A percentile compares a stretch with the other conserved stretches of the same genome.
Conservation (phyloP, 2,113 vertebrate genomes). For the Passer domesticus region DNA sequence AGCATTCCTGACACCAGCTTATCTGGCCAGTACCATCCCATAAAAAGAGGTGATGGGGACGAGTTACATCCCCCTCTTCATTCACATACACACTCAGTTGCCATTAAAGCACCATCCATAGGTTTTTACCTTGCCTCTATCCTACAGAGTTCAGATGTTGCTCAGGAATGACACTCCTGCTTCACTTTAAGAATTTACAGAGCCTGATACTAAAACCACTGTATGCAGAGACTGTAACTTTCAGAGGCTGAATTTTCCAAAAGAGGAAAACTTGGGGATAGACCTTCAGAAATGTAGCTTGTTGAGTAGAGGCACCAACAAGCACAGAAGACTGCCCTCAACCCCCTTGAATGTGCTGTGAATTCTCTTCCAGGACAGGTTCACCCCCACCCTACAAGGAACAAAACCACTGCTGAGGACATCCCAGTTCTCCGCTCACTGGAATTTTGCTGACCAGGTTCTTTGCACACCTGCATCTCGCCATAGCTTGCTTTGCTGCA, state of each 20-base stretch:
- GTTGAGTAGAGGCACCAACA: background rate
- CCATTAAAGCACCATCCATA: background rate
- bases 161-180: background rate
- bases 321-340: background rate
- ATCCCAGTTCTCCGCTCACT: background rate
- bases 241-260: background rate
- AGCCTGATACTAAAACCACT: background rate
- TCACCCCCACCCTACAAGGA: background rate
- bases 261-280: background rate
- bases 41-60: background rate
- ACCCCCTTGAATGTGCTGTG: background rate
- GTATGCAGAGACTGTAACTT: background rate
- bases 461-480: background rate
- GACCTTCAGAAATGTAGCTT: background rate
- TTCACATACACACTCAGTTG: background rate
- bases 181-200: background rate
- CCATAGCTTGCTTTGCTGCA: background rate
- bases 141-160: background rate
- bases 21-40: background rate
- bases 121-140: background rate
- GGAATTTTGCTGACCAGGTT: background rate
- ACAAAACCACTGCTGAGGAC: background rate
- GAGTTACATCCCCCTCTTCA: background rate
- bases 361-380: background rate
- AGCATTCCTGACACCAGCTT: background rate